These are phyloP conservation scores for Limenitis camilla DNA, from an alignment of 2,888 invertebrate genomes.

Conservation along the genomic window DNA sequence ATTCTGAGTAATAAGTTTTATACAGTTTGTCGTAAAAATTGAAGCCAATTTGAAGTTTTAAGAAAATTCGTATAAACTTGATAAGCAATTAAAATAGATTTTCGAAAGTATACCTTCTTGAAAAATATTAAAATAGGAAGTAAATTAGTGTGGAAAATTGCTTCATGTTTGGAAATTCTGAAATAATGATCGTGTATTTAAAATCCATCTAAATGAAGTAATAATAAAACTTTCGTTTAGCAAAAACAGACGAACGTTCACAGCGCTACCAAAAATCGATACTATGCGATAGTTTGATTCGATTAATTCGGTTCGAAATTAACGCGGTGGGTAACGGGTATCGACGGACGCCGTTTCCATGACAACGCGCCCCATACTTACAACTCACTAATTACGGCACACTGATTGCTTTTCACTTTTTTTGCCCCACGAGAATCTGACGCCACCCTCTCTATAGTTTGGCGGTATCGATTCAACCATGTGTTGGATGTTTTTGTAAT, in stretches of 20 bases:
- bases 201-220: too few relatives aligned
- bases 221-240: too few relatives aligned
- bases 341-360: constrained; percentile 63
- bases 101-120: too few relatives aligned
- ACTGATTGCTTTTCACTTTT: constrained; percentile 74
- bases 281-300: constrained; percentile 60
- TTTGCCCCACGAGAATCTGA: constrained; percentile 69
- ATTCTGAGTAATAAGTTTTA: too few relatives aligned
- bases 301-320: constrained; percentile 71
- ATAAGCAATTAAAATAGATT: too few relatives aligned
- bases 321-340: constrained; percentile 66
- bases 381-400: constrained; percentile 74
- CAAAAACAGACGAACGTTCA: neutral
- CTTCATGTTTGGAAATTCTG: too few relatives aligned
- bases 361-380: constrained; percentile 71
- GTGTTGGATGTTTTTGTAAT: constrained; percentile 31
- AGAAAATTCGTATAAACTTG: too few relatives aligned
- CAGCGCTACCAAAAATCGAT: constrained; percentile 42
- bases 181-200: too few relatives aligned
- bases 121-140: too few relatives aligned
- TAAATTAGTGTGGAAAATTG: too few relatives aligned
- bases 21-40: too few relatives aligned
- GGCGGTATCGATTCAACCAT: constrained; percentile 34
- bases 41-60: too few relatives aligned
- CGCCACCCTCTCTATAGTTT: constrained; percentile 58